A percentile compares a stretch with the other conserved stretches of the same genome.
Conservation (phyloP, 2,888 invertebrate species). For the Coelinius sp. region DNA sequence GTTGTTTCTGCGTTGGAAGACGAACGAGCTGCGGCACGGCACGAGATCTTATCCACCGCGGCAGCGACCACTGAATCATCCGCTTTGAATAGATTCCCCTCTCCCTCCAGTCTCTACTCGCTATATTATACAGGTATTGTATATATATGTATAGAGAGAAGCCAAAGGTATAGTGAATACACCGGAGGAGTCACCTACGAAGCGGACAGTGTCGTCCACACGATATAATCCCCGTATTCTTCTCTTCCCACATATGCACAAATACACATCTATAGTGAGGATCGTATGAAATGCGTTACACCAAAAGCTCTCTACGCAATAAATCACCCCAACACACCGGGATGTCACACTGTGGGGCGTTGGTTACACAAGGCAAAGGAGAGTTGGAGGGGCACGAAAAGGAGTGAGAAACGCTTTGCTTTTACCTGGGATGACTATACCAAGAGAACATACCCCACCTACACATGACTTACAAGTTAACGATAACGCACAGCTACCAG, state of each 20-base stretch:
- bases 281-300: conserved; percentile 56
- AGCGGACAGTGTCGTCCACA: conserved; percentile 15
- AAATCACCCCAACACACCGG: conserved; percentile 59
- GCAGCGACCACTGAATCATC: conserved; percentile 70
- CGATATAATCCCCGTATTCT: conserved; percentile 34
- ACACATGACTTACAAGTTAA: conserved; percentile 64
- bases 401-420: conserved; percentile 39
- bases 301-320: conserved; percentile 57
- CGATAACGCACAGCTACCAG: conserved; percentile 66
- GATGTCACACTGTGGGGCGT: conserved; percentile 37
- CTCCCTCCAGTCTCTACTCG: conserved; percentile 57
- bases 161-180: not conserved
- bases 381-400: not conserved
- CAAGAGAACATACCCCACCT: conserved; percentile 46
- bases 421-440: conserved; percentile 44
- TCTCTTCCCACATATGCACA: conserved; percentile 18
- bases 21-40: conserved; percentile 62
- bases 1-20: conserved; percentile 56
- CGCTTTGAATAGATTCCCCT: conserved; percentile 69
- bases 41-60: conserved; percentile 68
- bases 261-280: conserved; percentile 1
- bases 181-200: conserved; percentile 25
- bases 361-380: not conserved
- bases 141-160: conserved; percentile 44
- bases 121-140: conserved; percentile 46